Percentiles rank a stretch among this genome's conserved stretches.
phyloP scores from a whole-genome alignment of 1,140 invertebrate species.

The Ruditapes philippinarum region DNA sequence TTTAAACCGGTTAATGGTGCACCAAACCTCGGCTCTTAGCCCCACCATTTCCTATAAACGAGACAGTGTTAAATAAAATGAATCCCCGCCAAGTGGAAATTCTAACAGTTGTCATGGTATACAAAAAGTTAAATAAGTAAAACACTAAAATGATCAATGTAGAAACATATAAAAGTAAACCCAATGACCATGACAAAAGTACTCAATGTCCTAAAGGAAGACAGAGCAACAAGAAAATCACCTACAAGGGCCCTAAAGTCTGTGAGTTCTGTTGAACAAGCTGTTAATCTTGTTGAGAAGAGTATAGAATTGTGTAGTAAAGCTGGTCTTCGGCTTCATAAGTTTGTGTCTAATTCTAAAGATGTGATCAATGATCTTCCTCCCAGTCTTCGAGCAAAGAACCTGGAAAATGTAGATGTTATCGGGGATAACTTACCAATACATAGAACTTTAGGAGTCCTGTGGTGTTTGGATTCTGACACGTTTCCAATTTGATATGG shows the following conservation, averaged over 20 bases:
- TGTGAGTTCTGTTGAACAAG: constrained; percentile 44
- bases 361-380: constrained; percentile 67
- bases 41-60: too few relatives aligned
- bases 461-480: constrained; percentile 75
- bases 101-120: constrained; percentile 76
- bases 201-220: too few relatives aligned
- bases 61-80: too few relatives aligned
- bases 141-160: too few relatives aligned
- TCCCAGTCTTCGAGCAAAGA: constrained; percentile 43
- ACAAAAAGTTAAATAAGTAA: too few relatives aligned
- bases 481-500: constrained; percentile 48
- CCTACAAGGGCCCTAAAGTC: constrained; percentile 71
- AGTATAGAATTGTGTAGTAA: constrained; percentile 58
- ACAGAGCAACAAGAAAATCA: too few relatives aligned
- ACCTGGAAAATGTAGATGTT: constrained; percentile 65
- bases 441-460: constrained; percentile 71
- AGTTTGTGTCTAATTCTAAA: constrained; percentile 69
- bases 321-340: constrained; percentile 71
- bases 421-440: constrained; percentile 67
- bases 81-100: too few relatives aligned
- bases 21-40: too few relatives aligned
- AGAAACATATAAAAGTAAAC: too few relatives aligned
- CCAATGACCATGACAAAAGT: too few relatives aligned
- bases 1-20: too few relatives aligned
- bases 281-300: constrained; percentile 63